These are phyloP conservation scores for Mimachlamys varia DNA, from an alignment of 2,888 invertebrate genomes.

Conservation along the genomic window DNA sequence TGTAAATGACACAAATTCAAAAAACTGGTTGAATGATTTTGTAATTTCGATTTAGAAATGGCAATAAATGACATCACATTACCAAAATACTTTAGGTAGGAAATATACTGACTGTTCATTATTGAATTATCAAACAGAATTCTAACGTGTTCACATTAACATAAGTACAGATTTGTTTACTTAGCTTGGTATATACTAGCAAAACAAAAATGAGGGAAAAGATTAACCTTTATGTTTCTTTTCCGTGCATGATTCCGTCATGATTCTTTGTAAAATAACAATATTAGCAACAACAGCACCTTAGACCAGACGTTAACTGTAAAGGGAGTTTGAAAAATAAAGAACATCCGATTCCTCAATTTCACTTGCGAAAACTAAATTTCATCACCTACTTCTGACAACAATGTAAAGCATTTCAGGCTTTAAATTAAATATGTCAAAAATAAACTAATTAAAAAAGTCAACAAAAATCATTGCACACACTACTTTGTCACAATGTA, in stretches of 20 bases:
- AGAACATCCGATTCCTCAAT: background rate
- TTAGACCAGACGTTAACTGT: background rate
- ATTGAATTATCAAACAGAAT: background rate
- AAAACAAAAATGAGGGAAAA: background rate
- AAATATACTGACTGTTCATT: background rate
- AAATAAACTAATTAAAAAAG: background rate
- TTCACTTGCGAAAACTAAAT: background rate
- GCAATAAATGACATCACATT: too few species aligned
- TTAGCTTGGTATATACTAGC: background rate
- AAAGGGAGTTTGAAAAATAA: slow-evolving; percentile 22
- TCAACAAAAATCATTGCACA: background rate
- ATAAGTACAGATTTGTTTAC: background rate
- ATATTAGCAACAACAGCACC: background rate
- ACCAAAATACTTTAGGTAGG: too few species aligned
- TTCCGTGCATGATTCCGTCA: slow-evolving; percentile 1
- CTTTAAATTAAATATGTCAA: background rate
- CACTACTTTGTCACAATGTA: background rate
- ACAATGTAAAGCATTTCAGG: background rate
- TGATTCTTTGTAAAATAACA: background rate
- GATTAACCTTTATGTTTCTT: background rate
- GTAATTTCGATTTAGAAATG: too few species aligned
- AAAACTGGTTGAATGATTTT: too few species aligned
- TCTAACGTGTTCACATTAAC: background rate
- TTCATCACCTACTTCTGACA: background rate
- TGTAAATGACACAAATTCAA: too few species aligned